phyloP scores from a whole-genome alignment of 2,113 vertebrate species.

The Arenaria interpres region DNA sequence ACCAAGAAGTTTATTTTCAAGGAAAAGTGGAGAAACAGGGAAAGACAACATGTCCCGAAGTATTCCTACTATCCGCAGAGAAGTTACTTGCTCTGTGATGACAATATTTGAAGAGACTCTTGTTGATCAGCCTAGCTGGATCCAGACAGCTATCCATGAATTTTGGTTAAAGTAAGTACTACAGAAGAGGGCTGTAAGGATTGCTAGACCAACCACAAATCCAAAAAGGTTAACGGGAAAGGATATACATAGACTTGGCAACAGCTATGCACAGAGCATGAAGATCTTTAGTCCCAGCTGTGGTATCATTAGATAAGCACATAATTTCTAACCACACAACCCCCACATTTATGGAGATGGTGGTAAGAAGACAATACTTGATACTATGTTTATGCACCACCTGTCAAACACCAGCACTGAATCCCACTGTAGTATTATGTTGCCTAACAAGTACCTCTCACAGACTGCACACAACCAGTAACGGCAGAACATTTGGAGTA shows the following conservation, averaged over 20 bases:
- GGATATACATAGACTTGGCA: neutral
- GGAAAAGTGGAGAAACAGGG: neutral
- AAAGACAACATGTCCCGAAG: neutral
- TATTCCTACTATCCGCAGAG: neutral
- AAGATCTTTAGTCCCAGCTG: neutral
- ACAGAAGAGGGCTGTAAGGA: neutral
- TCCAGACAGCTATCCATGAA: neutral
- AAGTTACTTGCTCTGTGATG: neutral
- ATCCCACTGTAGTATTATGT: neutral
- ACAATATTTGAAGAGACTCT: neutral
- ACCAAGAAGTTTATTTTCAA: neutral
- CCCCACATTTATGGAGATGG: neutral
- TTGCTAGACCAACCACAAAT: neutral
- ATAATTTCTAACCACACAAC: neutral
- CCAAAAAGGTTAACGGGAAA: neutral
- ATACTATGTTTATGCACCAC: neutral
- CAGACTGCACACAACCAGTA: neutral
- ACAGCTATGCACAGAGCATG: neutral
- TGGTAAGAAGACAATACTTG: neutral
- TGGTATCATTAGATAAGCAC: neutral
- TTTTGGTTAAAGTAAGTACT: neutral
- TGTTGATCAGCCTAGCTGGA: neutral
- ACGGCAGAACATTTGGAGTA: neutral
- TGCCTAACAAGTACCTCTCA: neutral
- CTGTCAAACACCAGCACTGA: neutral